Conservation (phyloP, 2,113 vertebrate genomes). For the Sula dactylatra region DNA sequence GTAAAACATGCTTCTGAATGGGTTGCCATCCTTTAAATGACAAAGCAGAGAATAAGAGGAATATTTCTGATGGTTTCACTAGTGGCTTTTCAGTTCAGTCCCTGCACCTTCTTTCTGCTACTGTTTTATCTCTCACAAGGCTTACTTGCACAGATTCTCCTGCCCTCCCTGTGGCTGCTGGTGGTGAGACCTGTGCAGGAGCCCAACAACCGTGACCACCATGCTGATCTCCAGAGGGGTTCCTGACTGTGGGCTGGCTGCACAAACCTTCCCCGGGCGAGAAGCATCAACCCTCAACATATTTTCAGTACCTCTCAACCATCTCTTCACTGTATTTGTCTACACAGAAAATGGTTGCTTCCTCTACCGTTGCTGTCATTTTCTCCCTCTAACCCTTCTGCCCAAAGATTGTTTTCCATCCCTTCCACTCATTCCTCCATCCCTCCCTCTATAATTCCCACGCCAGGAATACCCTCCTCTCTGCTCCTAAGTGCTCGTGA, state of each 20-base stretch:
- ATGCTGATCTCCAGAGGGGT: background rate
- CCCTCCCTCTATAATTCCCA: background rate
- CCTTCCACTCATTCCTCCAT: background rate
- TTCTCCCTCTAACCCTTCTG: background rate
- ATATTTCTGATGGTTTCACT: background rate
- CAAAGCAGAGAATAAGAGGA: background rate
- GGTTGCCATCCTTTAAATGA: background rate
- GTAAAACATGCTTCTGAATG: background rate
- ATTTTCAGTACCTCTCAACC: background rate
- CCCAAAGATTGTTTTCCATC: background rate
- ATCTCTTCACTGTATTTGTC: background rate
- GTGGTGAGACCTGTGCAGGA: background rate
- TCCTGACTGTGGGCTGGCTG: background rate
- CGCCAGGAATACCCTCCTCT: background rate
- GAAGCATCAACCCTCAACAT: background rate
- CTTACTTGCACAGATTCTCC: background rate
- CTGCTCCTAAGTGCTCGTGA: conserved; percentile 17
- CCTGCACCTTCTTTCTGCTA: background rate
- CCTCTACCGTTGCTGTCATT: fast-evolving
- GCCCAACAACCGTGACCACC: background rate
- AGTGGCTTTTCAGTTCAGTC: background rate
- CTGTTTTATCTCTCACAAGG: background rate
- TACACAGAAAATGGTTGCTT: background rate
- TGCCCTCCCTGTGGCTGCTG: background rate
- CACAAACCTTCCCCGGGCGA: background rate